These are phyloP conservation scores for Erpetoichthys calabaricus DNA, from an alignment of 2,797 vertebrate species.

Conservation along the genomic window DNA sequence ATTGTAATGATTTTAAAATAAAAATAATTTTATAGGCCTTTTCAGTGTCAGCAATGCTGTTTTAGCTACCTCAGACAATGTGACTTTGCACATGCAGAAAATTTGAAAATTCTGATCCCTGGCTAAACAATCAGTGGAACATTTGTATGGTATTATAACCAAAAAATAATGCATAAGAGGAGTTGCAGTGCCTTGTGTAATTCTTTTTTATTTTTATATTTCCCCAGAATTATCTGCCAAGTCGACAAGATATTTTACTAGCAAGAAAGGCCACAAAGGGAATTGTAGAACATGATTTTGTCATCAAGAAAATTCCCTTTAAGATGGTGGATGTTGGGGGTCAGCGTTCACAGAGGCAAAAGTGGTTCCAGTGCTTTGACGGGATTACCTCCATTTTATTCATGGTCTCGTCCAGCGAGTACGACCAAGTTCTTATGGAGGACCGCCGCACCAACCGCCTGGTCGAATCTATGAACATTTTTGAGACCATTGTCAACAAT, in stretches of 20 bases:
- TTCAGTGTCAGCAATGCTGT: too few relatives aligned
- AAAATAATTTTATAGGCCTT: too few relatives aligned
- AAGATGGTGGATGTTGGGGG: constrained; percentile 96
- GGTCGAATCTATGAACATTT: constrained; percentile 93
- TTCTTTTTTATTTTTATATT: background rate
- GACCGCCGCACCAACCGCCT: constrained; percentile 86
- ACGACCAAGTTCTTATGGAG: constrained; percentile 92
- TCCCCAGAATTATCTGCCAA: constrained; percentile 74
- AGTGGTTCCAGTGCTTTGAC: constrained; percentile 97
- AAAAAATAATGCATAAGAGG: too few relatives aligned
- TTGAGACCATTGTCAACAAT: constrained; percentile 97
- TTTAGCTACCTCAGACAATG: too few relatives aligned
- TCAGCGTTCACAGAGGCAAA: constrained; percentile 88
- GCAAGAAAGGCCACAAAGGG: constrained; percentile 90
- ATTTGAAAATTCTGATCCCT: too few relatives aligned
- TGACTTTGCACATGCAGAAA: too few relatives aligned
- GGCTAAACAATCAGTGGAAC: too few relatives aligned
- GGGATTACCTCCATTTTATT: constrained; percentile 93
- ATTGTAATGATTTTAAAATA: too few relatives aligned
- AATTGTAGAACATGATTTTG: constrained; percentile 88
- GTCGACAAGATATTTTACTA: constrained; percentile 84
- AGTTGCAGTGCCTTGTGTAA: background rate
- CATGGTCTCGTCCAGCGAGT: constrained; percentile 92
- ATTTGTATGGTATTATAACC: too few relatives aligned
- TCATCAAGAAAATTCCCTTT: constrained; percentile 94